Conservation (phyloP, 2,797 vertebrate species). For the Sciaenops ocellatus region DNA sequence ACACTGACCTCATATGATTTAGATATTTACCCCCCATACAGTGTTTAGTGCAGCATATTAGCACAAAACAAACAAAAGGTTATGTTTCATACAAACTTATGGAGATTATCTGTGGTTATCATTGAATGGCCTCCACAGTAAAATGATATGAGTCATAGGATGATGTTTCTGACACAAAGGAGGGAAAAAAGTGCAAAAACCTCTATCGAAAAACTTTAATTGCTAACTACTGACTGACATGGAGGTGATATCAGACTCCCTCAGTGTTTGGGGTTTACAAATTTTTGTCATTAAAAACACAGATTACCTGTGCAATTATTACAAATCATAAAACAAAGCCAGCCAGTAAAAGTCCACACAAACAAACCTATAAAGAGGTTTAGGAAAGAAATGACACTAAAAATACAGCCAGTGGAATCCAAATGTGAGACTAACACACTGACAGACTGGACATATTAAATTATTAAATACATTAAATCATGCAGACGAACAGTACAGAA, state of each 20-base stretch:
- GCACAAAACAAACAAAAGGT: not conserved
- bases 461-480: not conserved
- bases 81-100: not conserved
- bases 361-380: not conserved
- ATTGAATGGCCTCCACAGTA: not conserved
- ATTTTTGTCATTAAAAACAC: not conserved
- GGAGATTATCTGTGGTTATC: not conserved
- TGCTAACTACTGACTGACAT: not conserved
- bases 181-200: too few relatives aligned
- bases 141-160: not conserved
- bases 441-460: not conserved
- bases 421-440: not conserved
- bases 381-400: not conserved
- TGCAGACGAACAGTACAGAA: not conserved
- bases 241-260: not conserved
- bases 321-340: not conserved
- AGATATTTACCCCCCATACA: not conserved
- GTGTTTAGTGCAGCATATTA: not conserved
- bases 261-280: not conserved
- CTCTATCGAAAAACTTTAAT: too few relatives aligned
- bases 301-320: not conserved
- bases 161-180: too few relatives aligned
- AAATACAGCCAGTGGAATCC: not conserved
- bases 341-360: not conserved
- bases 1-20: not conserved